Evolutionary conservation across 1,140 invertebrate genomes (phyloP), one percentile per base, ranked within the genome.

Genomic region (Heliothis virescens): DNA sequence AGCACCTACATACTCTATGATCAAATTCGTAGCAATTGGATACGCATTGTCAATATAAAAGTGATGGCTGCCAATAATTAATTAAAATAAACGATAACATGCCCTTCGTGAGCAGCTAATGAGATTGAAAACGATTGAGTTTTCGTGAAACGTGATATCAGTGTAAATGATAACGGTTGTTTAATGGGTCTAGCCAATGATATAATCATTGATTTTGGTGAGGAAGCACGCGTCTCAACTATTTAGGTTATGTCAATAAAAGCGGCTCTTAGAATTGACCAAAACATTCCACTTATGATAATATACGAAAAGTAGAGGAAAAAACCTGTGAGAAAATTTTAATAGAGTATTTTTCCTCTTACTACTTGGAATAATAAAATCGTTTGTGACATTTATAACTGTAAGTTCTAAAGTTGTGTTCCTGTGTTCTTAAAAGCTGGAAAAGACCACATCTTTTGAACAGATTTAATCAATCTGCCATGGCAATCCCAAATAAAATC

Each of bases 41-140:
- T 57, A 60, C 50, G 11, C 67, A 74, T 71, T 73, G 74, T 78
- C 78, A 78, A 78, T 78, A 60, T 79, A 59, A 73, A 50, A 50
- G 21, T 73, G 60, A 15, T 53, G 62, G 34, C 76, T 52, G 41
- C 59, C 63, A 55, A 73, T 47, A 29, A 63, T 12, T 81, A 76
- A 80, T 80, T 76, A 76, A 62, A 80, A n/a, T 74, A 62, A 60
- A 60, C 26, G 13, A 1, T 26, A 21, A 47, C 71, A 62, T 52
- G 48, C 50, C 69, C 13, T 50, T 50, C 41, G 34, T 63, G 59
- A 60, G 26, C 55, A 52, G 18, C 59, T 63, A 76, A 76, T 76
- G 74, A 76, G 50, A 52, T 76, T 26, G 47, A 76, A 52, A 62
- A 76, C 26, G 47, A 63, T 34, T 65, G 21, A 26, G 26, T 55